Base-by-base conservation (phyloP, 2,797 vertebrate genomes). In the Argentina silus region DNA sequence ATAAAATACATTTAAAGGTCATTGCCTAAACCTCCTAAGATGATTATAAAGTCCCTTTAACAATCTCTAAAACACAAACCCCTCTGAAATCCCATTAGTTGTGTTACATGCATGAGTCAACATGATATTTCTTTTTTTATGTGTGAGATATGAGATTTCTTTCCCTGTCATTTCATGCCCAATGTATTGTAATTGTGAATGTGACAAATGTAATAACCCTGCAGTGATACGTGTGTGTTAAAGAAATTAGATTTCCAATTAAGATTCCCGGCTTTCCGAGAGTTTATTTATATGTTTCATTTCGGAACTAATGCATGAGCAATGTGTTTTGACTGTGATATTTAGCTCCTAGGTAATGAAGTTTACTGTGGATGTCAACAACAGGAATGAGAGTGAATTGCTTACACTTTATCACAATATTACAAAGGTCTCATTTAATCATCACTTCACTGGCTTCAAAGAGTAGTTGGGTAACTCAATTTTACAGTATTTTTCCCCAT, bases 31-130 rank as follows among this genome's bases (percentile, higher is more conserved):
- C 83, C 82, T 80, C 78, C 84, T 92, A 93, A 93, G 88, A 83
- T 86, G 78, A 91, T 93, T 85, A 90, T 95, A 95, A 95, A 94
- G 93, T 95, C 93, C 93, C 93, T 95, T 95, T 94, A 94, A 94
- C 93, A 88, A 86, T 69, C 36, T 84, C 87, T 92, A 87, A 93
- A 93, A 79, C 76, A 78, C 74, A 84, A 82, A 72, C 81, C 79
- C 85, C 80, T 86, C 79, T 90, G 75, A 81, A 85, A 81, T 75
- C 74, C 82, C 89, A 92, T 90, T 88, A 83, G 77, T 78, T 59
- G 19, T 82, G 83, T 82, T 83, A 88, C 88, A 91, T 93, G 92
- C 93, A 90, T 93, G 91, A 90, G 79, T 92, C 86, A 86, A 92
- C 76, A 62, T 86, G 85, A 78, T 78, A 27, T 90, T 87, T 87